These are phyloP conservation scores for human DNA, from an alignment of 2,113 vertebrate genomes.

Conservation along the genomic window GRCh38 chr3:85206501-85207000, in stretches of 20 bases:
- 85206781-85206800: background rate
- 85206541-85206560: too few species aligned
- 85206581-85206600: too few species aligned
- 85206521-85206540: too few species aligned
- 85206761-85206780: background rate
- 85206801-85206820: background rate
- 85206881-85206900: background rate
- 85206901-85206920: background rate
- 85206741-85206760: background rate
- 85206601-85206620: background rate
- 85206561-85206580: too few species aligned
- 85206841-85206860: background rate
- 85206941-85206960: background rate
- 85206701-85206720: background rate
- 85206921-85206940: background rate
- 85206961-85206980: too few species aligned
- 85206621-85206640: background rate
- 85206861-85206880: background rate
- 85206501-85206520: too few species aligned
- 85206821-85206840: background rate
- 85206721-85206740: background rate
- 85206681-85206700: background rate
- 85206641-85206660: background rate
- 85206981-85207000: too few species aligned
- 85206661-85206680: background rate